Evolutionary conservation across 2,888 invertebrate species (phyloP).

Genomic region (Aromia moschata): DNA sequence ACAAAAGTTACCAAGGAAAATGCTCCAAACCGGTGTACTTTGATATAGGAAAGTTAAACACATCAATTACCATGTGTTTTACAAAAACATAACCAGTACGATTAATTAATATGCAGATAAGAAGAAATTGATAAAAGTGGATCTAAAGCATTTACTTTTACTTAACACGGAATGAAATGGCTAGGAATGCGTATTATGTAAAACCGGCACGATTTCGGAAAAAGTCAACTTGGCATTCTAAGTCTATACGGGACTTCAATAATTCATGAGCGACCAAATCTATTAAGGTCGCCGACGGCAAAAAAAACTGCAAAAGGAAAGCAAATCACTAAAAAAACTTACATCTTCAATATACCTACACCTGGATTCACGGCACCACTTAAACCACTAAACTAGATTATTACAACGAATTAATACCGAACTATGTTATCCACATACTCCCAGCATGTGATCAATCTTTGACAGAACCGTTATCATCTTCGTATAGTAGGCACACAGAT

Average conservation of each 20-base stretch:
- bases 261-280: too few relatives aligned
- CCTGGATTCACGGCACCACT: neutral
- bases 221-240: neutral
- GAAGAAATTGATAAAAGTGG: neutral
- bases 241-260: neutral
- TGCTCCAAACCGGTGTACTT: too few relatives aligned
- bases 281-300: neutral
- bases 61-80: too few relatives aligned
- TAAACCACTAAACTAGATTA: neutral
- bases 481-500: conserved; percentile 3
- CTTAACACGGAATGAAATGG: neutral
- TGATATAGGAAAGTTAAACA: too few relatives aligned
- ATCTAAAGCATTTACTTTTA: neutral
- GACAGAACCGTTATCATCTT: conserved; percentile 14
- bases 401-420: neutral
- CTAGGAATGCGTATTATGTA: neutral
- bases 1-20: too few relatives aligned
- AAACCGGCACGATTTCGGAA: neutral
- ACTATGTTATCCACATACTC: conserved; percentile 5
- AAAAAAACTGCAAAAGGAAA: neutral
- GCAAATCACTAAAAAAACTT: neutral
- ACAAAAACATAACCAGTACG: too few relatives aligned
- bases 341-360: neutral
- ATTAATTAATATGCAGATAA: neutral
- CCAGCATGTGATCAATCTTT: conserved; percentile 14